Percentiles rank a stretch among this genome's conserved stretches.
phyloP scores from a whole-genome alignment of 2,113 vertebrate species.

The Protomyctophum bolini region DNA sequence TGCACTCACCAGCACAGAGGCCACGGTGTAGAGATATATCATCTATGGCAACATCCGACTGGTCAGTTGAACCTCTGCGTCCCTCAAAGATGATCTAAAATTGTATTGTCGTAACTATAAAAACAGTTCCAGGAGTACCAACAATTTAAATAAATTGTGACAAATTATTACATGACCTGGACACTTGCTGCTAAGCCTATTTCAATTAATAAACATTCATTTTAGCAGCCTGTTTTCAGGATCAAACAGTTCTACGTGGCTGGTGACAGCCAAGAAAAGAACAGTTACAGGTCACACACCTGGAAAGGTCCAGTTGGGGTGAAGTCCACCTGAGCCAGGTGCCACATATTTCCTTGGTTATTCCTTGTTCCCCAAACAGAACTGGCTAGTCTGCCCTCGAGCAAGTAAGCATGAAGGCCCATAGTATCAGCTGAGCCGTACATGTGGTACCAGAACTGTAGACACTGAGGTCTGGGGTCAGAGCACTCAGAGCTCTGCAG shows the following conservation, averaged over 20 bases:
- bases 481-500: constrained; percentile 76
- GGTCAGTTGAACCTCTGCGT: constrained; percentile 69
- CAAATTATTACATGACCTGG: too few relatives aligned
- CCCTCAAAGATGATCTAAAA: constrained; percentile 82
- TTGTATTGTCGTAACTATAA: not conserved
- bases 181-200: too few relatives aligned
- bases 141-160: too few relatives aligned
- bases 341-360: constrained; percentile 75
- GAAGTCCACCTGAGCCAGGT: constrained; percentile 69
- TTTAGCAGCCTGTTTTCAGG: too few relatives aligned
- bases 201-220: too few relatives aligned
- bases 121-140: too few relatives aligned
- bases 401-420: constrained; percentile 75
- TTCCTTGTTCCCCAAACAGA: constrained; percentile 59
- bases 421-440: constrained; percentile 72
- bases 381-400: constrained; percentile 43
- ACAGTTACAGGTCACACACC: constrained; percentile 34
- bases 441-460: constrained; percentile 89
- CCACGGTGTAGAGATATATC: constrained; percentile 76
- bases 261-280: too few relatives aligned
- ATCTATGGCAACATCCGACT: constrained; percentile 81
- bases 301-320: constrained; percentile 56
- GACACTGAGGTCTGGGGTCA: constrained; percentile 74
- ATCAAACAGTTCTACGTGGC: too few relatives aligned
- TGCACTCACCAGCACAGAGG: constrained; percentile 71